These are phyloP conservation scores for Napeogenes sylphis DNA, from an alignment of 2,888 invertebrate species.

Conservation along the genomic window DNA sequence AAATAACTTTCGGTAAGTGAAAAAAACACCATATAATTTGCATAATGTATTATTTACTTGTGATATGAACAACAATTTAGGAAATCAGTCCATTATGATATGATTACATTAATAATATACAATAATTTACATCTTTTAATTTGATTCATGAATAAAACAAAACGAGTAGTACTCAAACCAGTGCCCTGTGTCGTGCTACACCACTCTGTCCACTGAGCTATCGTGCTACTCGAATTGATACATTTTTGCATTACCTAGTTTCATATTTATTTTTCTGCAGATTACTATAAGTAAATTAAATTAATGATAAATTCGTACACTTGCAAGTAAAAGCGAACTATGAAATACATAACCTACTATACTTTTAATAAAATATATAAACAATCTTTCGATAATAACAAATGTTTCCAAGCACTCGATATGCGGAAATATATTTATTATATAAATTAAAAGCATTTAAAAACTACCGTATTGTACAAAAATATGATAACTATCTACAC, in stretches of 20 bases:
- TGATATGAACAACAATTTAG: too few relatives aligned
- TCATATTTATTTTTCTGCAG: not conserved
- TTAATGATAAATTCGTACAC: slow-evolving; percentile 18
- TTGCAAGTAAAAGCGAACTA: slow-evolving; percentile 12
- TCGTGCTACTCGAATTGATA: too few relatives aligned
- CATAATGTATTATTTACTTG: too few relatives aligned
- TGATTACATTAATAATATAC: too few relatives aligned
- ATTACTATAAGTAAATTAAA: slow-evolving; percentile 1
- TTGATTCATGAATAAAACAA: too few relatives aligned
- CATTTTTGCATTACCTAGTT: not conserved
- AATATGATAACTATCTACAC: slow-evolving; percentile 57
- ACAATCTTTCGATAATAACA: not conserved
- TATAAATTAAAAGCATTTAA: slow-evolving; percentile 16
- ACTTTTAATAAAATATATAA: slow-evolving; percentile 17
- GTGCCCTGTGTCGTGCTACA: too few relatives aligned
- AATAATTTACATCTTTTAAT: too few relatives aligned
- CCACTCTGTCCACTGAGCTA: too few relatives aligned
- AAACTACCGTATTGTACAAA: slow-evolving; percentile 58
- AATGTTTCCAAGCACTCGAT: not conserved
- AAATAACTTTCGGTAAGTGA: too few relatives aligned
- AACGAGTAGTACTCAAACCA: too few relatives aligned
- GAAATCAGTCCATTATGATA: too few relatives aligned
- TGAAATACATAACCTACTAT: slow-evolving; percentile 17
- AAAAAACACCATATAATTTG: too few relatives aligned
- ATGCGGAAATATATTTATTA: slow-evolving; percentile 4